Conservation (phyloP, 2,797 vertebrate genomes). For the Podarcis siculus region DNA sequence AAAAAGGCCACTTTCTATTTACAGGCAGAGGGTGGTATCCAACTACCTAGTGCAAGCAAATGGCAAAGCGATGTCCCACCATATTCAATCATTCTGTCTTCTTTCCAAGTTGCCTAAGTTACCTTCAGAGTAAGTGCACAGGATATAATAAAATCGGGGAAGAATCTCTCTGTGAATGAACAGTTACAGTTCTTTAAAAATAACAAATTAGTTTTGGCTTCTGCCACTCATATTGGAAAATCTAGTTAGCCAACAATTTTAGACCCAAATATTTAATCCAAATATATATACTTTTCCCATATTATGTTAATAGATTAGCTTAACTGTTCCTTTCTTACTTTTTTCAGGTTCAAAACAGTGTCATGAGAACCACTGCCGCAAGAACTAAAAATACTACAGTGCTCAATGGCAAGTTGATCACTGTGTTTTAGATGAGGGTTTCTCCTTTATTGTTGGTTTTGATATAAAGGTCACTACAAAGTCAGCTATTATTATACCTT, state of each 20-base stretch:
- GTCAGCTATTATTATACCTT: slow-evolving; percentile 32
- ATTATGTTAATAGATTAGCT: slow-evolving; percentile 1
- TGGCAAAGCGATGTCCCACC: background rate
- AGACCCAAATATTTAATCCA: background rate
- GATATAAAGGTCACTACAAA: slow-evolving; percentile 54
- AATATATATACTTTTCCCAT: background rate
- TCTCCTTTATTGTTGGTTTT: slow-evolving; percentile 59
- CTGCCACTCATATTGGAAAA: background rate
- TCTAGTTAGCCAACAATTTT: background rate
- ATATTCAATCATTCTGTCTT: background rate
- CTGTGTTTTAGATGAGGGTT: slow-evolving; percentile 51
- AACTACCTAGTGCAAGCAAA: background rate
- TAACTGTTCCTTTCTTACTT: background rate
- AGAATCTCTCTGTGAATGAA: background rate
- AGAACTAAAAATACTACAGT: slow-evolving; percentile 63
- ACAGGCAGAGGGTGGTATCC: too few relatives aligned
- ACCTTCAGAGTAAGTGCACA: background rate
- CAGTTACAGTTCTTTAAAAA: background rate
- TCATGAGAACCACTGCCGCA: slow-evolving; percentile 52
- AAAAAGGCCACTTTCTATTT: too few relatives aligned
- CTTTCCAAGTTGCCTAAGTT: background rate
- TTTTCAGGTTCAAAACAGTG: slow-evolving; percentile 56
- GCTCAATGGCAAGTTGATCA: slow-evolving; percentile 43
- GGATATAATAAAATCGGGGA: background rate
- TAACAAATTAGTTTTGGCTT: background rate